phyloP scores from a whole-genome alignment of 1,140 invertebrate species.

The Megathymus violae region DNA sequence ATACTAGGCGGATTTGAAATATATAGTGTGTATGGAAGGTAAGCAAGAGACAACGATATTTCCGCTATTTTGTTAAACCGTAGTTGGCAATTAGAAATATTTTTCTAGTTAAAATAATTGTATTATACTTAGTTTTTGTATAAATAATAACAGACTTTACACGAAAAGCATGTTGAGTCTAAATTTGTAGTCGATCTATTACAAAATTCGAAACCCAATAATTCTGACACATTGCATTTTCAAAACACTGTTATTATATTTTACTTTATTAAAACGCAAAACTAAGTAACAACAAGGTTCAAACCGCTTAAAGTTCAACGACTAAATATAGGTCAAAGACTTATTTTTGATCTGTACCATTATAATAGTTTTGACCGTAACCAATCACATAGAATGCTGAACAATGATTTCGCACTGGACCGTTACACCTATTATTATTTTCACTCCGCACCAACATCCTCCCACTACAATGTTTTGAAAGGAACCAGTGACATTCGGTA shows the following conservation, averaged over 20 bases:
- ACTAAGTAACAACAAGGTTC: too few relatives aligned
- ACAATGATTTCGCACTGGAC: slow-evolving; percentile 13
- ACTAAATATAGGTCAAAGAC: background rate
- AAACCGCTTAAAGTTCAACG: too few relatives aligned
- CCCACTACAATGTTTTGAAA: slow-evolving; percentile 81
- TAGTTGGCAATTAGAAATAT: too few relatives aligned
- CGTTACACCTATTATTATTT: slow-evolving; percentile 60
- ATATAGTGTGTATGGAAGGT: slow-evolving; percentile 18
- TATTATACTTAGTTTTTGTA: too few relatives aligned
- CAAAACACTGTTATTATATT: too few relatives aligned
- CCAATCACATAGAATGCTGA: slow-evolving; percentile 7
- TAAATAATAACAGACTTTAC: too few relatives aligned
- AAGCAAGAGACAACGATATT: slow-evolving; percentile 14
- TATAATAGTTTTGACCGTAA: slow-evolving; percentile 4
- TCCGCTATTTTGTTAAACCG: slow-evolving; percentile 9
- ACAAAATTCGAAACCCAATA: too few relatives aligned
- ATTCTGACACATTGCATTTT: too few relatives aligned
- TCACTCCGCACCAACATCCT: slow-evolving; percentile 63
- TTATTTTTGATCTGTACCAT: slow-evolving; percentile 9
- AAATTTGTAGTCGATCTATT: too few relatives aligned
- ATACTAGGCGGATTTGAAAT: slow-evolving; percentile 15
- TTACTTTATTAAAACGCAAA: background rate
- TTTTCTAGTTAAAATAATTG: background rate
- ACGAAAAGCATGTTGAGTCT: too few relatives aligned
- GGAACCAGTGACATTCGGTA: slow-evolving; percentile 81